A percentile compares a stretch with the other conserved stretches of the same genome.
Evolutionary conservation across 2,888 invertebrate species (phyloP).

Genomic region (Phyllotreta striolata): DNA sequence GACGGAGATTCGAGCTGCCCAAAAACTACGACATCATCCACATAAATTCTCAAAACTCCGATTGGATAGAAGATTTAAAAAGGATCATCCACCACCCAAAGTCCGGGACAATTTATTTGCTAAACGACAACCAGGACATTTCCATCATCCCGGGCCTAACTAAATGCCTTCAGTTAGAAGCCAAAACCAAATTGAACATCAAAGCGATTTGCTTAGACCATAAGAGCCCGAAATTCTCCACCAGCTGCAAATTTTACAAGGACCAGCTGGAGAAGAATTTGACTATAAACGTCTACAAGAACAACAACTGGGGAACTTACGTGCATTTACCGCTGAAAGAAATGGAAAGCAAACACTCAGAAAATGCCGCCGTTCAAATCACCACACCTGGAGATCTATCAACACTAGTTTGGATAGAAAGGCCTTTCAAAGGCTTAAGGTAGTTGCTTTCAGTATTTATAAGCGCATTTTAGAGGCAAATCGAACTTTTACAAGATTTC

Average conservation of each 20-base stretch:
- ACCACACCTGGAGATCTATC: slow-evolving; percentile 76
- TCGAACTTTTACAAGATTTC: too few species aligned
- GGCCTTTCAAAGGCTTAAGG: slow-evolving; percentile 54
- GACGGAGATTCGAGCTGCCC: slow-evolving; percentile 24
- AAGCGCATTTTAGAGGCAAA: too few species aligned
- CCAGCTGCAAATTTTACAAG: slow-evolving; percentile 41
- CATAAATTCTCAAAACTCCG: slow-evolving; percentile 36
- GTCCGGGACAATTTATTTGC: slow-evolving; percentile 36
- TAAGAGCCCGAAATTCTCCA: slow-evolving; percentile 39
- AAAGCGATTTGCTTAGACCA: slow-evolving; percentile 43
- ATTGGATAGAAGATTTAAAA: slow-evolving; percentile 54
- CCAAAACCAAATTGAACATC: slow-evolving; percentile 29
- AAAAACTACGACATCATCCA: slow-evolving; percentile 33
- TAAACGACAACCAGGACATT: slow-evolving; percentile 35
- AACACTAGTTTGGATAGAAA: slow-evolving; percentile 81
- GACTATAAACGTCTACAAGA: slow-evolving; percentile 44
- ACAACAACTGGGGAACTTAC: slow-evolving; percentile 48
- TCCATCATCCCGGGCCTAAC: slow-evolving; percentile 47
- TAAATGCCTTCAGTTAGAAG: slow-evolving; percentile 43
- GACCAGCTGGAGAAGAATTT: slow-evolving; percentile 46
- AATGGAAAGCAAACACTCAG: slow-evolving; percentile 31
- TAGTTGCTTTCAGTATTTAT: slow-evolving; percentile 28
- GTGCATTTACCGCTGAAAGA: slow-evolving; percentile 39
- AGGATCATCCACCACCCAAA: slow-evolving; percentile 18
- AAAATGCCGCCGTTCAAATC: slow-evolving; percentile 62